Base-by-base conservation (phyloP, 1,140 invertebrate genomes). In the Maniola jurtina region DNA sequence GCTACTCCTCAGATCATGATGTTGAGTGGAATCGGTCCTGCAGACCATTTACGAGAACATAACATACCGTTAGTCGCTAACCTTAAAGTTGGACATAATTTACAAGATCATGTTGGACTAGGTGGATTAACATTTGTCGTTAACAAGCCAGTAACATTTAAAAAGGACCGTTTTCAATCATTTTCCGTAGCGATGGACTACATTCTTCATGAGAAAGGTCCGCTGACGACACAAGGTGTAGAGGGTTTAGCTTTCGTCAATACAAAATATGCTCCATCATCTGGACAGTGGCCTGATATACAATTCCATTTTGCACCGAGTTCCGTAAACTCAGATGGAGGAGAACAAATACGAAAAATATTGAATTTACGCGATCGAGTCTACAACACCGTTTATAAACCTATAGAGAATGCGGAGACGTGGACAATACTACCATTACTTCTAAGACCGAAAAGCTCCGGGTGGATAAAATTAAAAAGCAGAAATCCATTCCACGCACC, bases 301-400 rank as follows among this genome's bases (percentile, higher is more conserved):
- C 96, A 98, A 77, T 97, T 97, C 71, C 96, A 97, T 73, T 96
- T 97, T 76, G 94, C 95, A 0, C 95, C 96, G 0, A 96, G 95
- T 77, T 96, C 95, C 0, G 92, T 97, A 0, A 96, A 95, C 75
- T 96, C 96, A 0, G 96, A 97, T 72, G 94, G 93, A 1, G 95
- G 95, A 0, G 94, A 95, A 35, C 93, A 95, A 57, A 95, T 96
- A 13, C 89, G 93, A 25, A 95, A 94, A 76, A 96, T 96, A 34
- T 84, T 95, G 0, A 96, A 95, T 52, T 81, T 98, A 11, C 88
- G 94, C 1, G 96, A 97, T 73, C 93, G 94, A 36, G 94, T 97
- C 3, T 97, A 95, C 77, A 96, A 97, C 68, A 95, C 95, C 0
- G 95, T 97, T 60, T 97, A 97, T 77, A 96, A 97, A 73, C 96